phyloP scores from a whole-genome alignment of 2,113 vertebrate species.

The Rhinopomastus cyanomelas region DNA sequence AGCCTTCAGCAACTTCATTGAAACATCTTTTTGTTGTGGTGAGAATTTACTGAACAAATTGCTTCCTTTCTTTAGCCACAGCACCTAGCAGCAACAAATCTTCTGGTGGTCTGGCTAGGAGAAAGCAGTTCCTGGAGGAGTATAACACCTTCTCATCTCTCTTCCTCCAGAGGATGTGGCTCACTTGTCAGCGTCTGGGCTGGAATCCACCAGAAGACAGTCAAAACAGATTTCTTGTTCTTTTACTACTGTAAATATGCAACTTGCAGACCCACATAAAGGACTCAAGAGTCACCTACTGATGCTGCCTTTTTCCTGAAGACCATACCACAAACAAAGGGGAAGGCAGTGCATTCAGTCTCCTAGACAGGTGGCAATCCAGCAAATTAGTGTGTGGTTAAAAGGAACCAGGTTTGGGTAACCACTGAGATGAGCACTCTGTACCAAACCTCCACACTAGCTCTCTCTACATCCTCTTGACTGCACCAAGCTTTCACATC shows the following conservation, averaged over 20 bases:
- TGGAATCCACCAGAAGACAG: slow-evolving; percentile 33
- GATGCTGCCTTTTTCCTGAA: not conserved
- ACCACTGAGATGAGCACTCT: not conserved
- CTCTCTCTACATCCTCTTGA: not conserved
- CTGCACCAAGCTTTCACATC: not conserved
- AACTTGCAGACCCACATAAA: not conserved
- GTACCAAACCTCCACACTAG: not conserved
- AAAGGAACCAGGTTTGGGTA: not conserved
- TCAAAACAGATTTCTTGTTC: slow-evolving; percentile 5
- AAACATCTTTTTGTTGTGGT: not conserved
- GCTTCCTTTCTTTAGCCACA: not conserved
- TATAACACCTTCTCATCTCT: not conserved
- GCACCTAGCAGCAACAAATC: not conserved
- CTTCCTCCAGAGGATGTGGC: not conserved
- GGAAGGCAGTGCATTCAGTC: not conserved
- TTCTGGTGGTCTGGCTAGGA: not conserved
- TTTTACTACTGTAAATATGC: slow-evolving; percentile 12
- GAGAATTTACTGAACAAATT: not conserved
- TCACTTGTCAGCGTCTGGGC: not conserved
- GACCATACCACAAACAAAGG: not conserved
- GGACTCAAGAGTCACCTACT: not conserved
- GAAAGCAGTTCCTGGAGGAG: not conserved
- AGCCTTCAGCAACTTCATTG: not conserved
- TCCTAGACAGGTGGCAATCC: not conserved
- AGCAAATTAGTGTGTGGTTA: not conserved